Percentiles rank a stretch among this genome's conserved stretches.
phyloP scores from a whole-genome alignment of 2,797 vertebrate species.

The Girardinus metallicus region DNA sequence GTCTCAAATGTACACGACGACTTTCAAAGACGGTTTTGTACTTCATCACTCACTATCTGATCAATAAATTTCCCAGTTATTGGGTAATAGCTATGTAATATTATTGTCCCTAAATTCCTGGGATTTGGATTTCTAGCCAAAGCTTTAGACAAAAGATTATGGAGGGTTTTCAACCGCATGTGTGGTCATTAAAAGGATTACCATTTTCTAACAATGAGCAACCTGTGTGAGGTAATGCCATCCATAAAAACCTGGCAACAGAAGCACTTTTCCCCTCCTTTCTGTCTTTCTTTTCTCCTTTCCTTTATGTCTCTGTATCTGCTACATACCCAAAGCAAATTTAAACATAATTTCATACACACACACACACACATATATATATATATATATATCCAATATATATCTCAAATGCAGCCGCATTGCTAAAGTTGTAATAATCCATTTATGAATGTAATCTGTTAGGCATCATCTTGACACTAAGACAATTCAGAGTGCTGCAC shows the following conservation, averaged over 20 bases:
- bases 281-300: too few species aligned
- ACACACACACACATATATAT: too few species aligned
- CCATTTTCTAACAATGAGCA: constrained; percentile 15
- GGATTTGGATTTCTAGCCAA: constrained; percentile 68
- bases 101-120: constrained; percentile 67
- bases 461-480: too few species aligned
- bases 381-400: too few species aligned
- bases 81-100: constrained; percentile 44
- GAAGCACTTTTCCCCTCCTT: too few species aligned
- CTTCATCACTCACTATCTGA: constrained; percentile 47
- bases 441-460: too few species aligned
- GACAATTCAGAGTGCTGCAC: too few species aligned
- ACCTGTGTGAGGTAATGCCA: constrained; percentile 35
- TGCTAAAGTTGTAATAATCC: too few species aligned
- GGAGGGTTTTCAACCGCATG: constrained; percentile 52
- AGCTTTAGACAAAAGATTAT: constrained; percentile 45
- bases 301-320: too few species aligned
- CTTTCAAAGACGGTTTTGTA: constrained; percentile 32
- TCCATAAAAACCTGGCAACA: constrained; percentile 1
- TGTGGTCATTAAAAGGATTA: constrained; percentile 55
- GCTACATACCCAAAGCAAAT: too few species aligned
- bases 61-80: constrained; percentile 67
- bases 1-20: not conserved
- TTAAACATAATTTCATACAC: too few species aligned
- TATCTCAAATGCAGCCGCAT: too few species aligned